A percentile compares a stretch with the other conserved stretches of the same genome.
Conservation (phyloP, 2,113 vertebrate species). For the Carettochelys insculpta region DNA sequence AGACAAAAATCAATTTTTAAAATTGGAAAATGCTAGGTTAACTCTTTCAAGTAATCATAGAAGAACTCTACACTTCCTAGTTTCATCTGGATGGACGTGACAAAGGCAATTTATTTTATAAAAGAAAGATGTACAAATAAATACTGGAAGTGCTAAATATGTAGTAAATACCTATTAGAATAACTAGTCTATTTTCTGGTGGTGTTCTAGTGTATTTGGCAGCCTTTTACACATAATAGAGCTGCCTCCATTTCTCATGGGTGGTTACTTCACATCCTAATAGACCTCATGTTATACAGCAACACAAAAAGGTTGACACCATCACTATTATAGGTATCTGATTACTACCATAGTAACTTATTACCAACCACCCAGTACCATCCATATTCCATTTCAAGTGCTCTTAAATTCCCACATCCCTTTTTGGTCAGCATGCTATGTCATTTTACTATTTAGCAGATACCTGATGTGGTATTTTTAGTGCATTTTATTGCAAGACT, state of each 20-base stretch:
- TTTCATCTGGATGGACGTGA: too few relatives aligned
- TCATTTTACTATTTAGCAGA: not conserved
- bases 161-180: not conserved
- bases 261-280: not conserved
- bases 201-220: not conserved
- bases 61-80: not conserved
- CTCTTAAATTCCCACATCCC: not conserved
- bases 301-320: not conserved
- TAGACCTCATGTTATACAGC: not conserved
- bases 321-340: not conserved
- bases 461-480: not conserved
- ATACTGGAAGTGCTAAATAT: not conserved
- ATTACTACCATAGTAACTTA: not conserved
- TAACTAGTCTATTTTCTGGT: not conserved
- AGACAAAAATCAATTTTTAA: not conserved
- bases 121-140: fast-evolving
- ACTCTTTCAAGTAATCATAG: not conserved
- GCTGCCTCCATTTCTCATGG: not conserved
- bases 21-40: not conserved
- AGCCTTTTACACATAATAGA: not conserved
- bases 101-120: not conserved
- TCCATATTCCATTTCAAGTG: not conserved
- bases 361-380: not conserved
- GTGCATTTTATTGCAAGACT: not conserved
- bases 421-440: not conserved